Percentiles rank a stretch among this genome's conserved stretches.
Conservation (phyloP, 2,888 invertebrate genomes). For the Phrixothrix hirtus region DNA sequence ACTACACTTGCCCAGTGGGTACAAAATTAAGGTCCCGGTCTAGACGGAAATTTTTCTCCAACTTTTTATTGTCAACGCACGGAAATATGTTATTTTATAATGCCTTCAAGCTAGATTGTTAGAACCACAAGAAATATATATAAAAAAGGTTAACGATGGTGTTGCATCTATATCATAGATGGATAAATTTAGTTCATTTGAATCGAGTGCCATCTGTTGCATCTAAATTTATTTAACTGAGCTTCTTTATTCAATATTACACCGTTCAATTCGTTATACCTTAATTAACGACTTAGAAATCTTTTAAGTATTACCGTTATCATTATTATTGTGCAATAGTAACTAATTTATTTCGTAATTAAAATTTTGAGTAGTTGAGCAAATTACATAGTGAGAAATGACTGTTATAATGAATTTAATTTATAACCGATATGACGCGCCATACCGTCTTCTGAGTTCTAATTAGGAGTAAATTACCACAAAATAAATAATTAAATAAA, state of each 20-base stretch:
- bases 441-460: not conserved
- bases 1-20: conserved; percentile 13
- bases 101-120: not conserved
- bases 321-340: not conserved
- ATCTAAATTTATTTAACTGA: not conserved
- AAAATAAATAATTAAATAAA: not conserved
- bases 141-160: not conserved
- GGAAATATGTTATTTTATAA: conserved; percentile 14
- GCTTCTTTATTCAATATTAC: conserved; percentile 5
- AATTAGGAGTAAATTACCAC: not conserved
- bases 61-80: conserved; percentile 6
- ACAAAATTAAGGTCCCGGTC: conserved; percentile 20
- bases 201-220: conserved; percentile 9
- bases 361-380: not conserved
- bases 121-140: not conserved
- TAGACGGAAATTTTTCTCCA: conserved; percentile 6
- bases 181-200: conserved; percentile 1
- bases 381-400: not conserved
- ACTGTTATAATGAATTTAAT: not conserved
- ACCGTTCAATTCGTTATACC: conserved; percentile 7
- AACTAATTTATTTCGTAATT: not conserved
- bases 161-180: not conserved
- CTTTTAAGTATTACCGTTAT: not conserved
- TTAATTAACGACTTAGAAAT: conserved; percentile 3
- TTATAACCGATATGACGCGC: not conserved